phyloP scores from a whole-genome alignment of 2,888 invertebrate genomes.

The Acrocyrtus sp. region DNA sequence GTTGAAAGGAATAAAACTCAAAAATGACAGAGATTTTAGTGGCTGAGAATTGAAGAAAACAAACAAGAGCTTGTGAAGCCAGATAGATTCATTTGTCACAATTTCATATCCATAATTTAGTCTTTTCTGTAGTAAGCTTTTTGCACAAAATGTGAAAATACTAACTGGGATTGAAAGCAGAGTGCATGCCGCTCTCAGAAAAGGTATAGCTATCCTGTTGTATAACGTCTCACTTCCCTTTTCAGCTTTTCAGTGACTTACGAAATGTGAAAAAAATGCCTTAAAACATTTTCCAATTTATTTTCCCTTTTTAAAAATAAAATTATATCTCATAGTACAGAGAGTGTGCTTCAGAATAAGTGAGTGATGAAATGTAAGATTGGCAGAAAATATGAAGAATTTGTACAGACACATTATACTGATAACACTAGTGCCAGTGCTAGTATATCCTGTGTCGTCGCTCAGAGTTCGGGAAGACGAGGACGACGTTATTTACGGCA shows the following conservation, averaged over 20 bases:
- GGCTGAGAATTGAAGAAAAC: no score
- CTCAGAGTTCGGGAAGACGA: conserved; percentile 50
- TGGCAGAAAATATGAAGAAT: conserved; percentile 50
- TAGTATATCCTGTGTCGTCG: conserved; percentile 49
- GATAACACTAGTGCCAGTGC: conserved; percentile 51
- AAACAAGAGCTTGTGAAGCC: no score
- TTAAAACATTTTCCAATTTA: no score
- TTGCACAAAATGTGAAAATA: not conserved
- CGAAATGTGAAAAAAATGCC: no score
- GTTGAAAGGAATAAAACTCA: not conserved
- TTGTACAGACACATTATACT: conserved; percentile 45
- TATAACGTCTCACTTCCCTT: no score
- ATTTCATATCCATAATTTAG: not conserved
- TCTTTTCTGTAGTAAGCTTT: not conserved
- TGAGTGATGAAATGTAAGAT: not conserved
- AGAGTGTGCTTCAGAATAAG: not conserved
- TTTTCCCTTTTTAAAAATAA: no score
- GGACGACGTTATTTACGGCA: conserved; percentile 47
- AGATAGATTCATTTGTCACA: no score
- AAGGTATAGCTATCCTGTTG: no score
- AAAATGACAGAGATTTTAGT: no score
- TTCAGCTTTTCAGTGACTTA: not conserved
- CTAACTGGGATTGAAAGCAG: no score
- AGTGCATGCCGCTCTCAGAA: no score
- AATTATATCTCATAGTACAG: no score